Conservation (phyloP, 2,797 vertebrate genomes). For the Scomberomorus guttatus region DNA sequence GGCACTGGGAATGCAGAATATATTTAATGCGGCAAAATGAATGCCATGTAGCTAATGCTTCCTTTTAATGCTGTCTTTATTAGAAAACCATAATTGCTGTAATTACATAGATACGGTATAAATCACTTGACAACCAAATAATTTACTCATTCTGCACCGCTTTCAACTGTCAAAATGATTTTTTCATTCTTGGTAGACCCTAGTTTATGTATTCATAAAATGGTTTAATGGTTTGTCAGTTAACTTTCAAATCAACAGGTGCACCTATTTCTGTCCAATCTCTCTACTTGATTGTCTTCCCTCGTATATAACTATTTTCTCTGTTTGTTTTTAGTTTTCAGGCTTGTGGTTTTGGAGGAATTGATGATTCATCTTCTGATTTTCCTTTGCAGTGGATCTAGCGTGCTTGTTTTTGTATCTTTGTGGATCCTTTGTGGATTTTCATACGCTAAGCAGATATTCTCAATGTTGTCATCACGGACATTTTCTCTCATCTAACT, state of each 20-base stretch:
- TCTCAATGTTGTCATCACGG: neutral
- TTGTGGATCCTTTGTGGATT: slow-evolving; percentile 15
- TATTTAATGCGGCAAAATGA: slow-evolving; percentile 9
- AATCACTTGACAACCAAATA: slow-evolving; percentile 27
- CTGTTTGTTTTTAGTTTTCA: slow-evolving; percentile 3
- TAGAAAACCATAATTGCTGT: neutral
- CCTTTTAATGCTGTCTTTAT: neutral
- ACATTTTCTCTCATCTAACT: neutral
- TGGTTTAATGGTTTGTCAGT: neutral
- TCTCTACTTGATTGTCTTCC: slow-evolving; percentile 11
- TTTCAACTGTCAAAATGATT: neutral
- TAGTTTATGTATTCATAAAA: neutral
- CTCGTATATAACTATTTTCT: slow-evolving; percentile 10
- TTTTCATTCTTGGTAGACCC: slow-evolving; percentile 6
- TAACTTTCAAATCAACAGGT: slow-evolving; percentile 5
- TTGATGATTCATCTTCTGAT: neutral
- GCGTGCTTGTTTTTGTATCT: slow-evolving; percentile 1
- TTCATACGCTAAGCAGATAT: neutral
- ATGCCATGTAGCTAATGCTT: neutral
- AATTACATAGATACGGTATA: neutral
- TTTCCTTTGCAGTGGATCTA: slow-evolving; percentile 23
- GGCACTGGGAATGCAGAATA: neutral
- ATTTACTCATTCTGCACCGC: neutral
- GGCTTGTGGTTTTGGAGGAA: neutral
- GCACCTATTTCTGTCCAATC: slow-evolving; percentile 16